These are phyloP conservation scores for Drosophila melanogaster DNA, from an alignment of 1,140 invertebrate genomes.

Conservation along the genomic window Release_6_plus_ISO1_MT NT_033777.3:22690501-22691000, in stretches of 20 bases:
- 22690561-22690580: neutral
- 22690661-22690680: conserved; percentile 32
- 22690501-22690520: neutral
- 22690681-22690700: neutral
- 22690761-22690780: conserved; percentile 38
- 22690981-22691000: conserved; percentile 89
- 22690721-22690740: conserved; percentile 49
- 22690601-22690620: conserved; percentile 35
- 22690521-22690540: neutral
- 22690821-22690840: conserved; percentile 28
- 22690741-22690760: conserved; percentile 42
- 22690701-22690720: conserved; percentile 58
- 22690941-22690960: conserved; percentile 87
- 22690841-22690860: conserved; percentile 56
- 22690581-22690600: neutral
- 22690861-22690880: conserved; percentile 57
- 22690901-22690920: neutral
- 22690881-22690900: too few species aligned
- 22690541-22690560: neutral
- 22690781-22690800: conserved; percentile 40
- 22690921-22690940: conserved; percentile 85
- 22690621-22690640: conserved; percentile 35
- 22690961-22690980: conserved; percentile 89
- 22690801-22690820: conserved; percentile 71
- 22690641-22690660: conserved; percentile 23